Evolutionary conservation across 2,797 vertebrate genomes (phyloP), one percentile per base, ranked within the genome.

Genomic region (Anguilla marmorata): DNA sequence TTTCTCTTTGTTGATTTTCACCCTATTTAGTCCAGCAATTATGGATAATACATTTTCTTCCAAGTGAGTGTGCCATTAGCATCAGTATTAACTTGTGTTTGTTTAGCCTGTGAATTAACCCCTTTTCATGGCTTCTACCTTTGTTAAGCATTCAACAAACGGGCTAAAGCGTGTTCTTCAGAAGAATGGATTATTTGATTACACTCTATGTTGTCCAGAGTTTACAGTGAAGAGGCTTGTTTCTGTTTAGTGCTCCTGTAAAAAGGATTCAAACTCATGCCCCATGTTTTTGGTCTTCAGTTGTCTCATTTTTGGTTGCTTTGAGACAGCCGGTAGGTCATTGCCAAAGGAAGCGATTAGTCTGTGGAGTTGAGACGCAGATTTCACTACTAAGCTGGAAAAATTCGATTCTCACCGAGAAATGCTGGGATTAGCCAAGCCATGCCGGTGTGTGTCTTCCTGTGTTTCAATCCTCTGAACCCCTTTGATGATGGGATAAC

Each of bases 201-300:
- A 85, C 72, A 86, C 96, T 96, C 96, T 93, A 90, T 93, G 96
- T 95, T 96, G 95, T 96, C 87, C 88, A 86, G 52, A 63, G 66
- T 85, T 90, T 85, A 85, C 89, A 84, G 63, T 52, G 72, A 48
- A 56, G 16, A 11, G 69, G 11, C 52, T 27, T 11, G 89, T 89
- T 89, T 88, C 79, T 56, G 30, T 87, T 86, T 84, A 85, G 58
- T n/a, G 58, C 83, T 87, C 72, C 85, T 33, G 88, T 74, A 87
- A 84, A 89, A 89, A 90, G 88, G 33, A 87, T 85, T 88, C 88
- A 82, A 16, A 86, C 76, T 37, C 79, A 89, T 45, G 56, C 83
- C 86, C 66, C 90, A 48, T 86, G 72, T 89, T 89, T 89, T 90
- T 50, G 89, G 80, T 88, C 89, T 66, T 80, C 87, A 88, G 90